Conservation (phyloP, 2,797 vertebrate genomes). For the Otolemur crassicaudatus region DNA sequence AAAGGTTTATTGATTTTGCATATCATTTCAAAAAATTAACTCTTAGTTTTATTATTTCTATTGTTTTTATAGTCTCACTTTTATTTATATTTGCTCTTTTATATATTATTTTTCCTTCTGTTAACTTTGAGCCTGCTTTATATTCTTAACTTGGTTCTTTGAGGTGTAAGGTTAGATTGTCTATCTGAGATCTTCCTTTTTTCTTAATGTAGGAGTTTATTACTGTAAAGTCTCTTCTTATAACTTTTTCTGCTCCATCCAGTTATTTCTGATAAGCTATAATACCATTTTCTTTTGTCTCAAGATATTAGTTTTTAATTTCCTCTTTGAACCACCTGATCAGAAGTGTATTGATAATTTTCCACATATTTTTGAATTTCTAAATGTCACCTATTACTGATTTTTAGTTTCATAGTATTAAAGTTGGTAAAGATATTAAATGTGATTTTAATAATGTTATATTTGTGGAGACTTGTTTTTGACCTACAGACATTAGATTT, state of each 20-base stretch:
- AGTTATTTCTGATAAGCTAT: background rate
- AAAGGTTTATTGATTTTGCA: background rate
- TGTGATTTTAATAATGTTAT: background rate
- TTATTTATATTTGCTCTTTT: background rate
- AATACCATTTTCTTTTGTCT: background rate
- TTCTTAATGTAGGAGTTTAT: background rate
- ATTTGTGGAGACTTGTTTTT: background rate
- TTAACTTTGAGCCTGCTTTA: background rate
- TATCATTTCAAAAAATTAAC: background rate
- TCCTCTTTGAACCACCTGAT: background rate
- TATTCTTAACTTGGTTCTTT: background rate
- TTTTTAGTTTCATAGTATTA: background rate
- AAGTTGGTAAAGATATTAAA: background rate
- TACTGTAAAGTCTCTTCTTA: background rate
- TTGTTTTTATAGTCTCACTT: background rate
- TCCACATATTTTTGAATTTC: background rate
- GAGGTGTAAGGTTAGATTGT: background rate
- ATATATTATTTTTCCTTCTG: background rate
- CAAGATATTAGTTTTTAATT: background rate
- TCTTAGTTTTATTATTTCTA: background rate
- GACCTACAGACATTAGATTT: background rate
- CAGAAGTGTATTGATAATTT: background rate
- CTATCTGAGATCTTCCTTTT: background rate
- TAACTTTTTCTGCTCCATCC: background rate
- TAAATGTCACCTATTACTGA: background rate